Percentiles rank a stretch among this genome's conserved stretches.
phyloP scores from a whole-genome alignment of 2,888 invertebrate species.

The Onchidella celtica region DNA sequence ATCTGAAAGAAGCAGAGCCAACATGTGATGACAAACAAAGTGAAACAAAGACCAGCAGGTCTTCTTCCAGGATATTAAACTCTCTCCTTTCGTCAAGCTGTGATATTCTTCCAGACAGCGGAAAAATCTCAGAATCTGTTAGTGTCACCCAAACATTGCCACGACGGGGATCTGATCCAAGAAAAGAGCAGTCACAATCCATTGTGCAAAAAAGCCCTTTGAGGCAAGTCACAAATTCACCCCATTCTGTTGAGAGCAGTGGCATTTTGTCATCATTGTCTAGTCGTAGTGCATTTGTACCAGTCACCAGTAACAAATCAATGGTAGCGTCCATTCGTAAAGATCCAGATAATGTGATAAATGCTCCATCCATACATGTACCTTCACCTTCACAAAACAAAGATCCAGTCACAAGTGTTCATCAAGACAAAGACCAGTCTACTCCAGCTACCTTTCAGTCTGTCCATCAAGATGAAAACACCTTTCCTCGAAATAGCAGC shows the following conservation, averaged over 20 bases:
- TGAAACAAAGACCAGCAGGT: not conserved
- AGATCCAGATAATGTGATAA: not conserved
- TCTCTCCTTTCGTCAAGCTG: slow-evolving; percentile 33
- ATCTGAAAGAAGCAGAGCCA: too few species aligned
- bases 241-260: slow-evolving; percentile 26
- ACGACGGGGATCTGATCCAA: not conserved
- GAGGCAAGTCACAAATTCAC: slow-evolving; percentile 3
- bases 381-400: not conserved
- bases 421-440: not conserved
- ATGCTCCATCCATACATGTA: not conserved
- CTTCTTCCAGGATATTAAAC: slow-evolving; percentile 37
- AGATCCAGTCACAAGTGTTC: not conserved
- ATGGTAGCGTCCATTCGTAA: not conserved
- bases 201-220: not conserved
- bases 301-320: slow-evolving; percentile 62
- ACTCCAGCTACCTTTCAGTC: not conserved
- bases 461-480: not conserved
- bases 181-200: not conserved
- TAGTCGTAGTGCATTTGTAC: slow-evolving; percentile 74
- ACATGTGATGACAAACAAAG: too few species aligned
- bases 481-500: not conserved
- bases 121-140: not conserved
- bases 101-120: slow-evolving; percentile 8
- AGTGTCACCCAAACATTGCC: not conserved
- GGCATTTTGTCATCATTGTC: slow-evolving; percentile 53